Conservation (phyloP, 2,113 vertebrate species). For the Sinocyclocheilus grahami region DNA sequence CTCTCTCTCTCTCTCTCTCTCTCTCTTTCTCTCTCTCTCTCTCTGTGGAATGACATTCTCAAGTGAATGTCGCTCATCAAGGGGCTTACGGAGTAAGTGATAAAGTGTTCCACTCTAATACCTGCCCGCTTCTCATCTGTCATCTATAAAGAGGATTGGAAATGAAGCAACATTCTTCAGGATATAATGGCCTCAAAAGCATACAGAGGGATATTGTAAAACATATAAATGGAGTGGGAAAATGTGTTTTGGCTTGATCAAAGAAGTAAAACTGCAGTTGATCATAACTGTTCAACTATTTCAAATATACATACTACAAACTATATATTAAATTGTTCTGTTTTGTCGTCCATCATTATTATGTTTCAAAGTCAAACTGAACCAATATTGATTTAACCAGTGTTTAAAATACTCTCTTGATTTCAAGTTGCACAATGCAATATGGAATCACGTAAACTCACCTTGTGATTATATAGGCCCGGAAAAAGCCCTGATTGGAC, state of each 20-base stretch:
- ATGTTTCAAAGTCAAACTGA: background rate
- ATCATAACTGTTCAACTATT: slow-evolving; percentile 12
- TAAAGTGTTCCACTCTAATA: slow-evolving; percentile 82
- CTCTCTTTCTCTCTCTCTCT: slow-evolving; percentile 50
- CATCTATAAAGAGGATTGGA: slow-evolving; percentile 86
- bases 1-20: slow-evolving; percentile 49
- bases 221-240: slow-evolving; percentile 39
- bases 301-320: background rate
- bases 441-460: slow-evolving; percentile 69
- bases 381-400: background rate
- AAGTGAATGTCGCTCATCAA: slow-evolving; percentile 81
- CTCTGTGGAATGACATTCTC: slow-evolving; percentile 78
- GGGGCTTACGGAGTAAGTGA: slow-evolving; percentile 82
- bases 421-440: slow-evolving; percentile 56
- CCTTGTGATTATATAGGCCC: slow-evolving; percentile 71
- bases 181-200: slow-evolving; percentile 80
- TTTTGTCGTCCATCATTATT: background rate
- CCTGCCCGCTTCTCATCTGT: slow-evolving; percentile 86
- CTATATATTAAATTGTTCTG: background rate
- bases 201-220: slow-evolving; percentile 56
- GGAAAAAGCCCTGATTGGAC: slow-evolving; percentile 78
- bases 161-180: slow-evolving; percentile 94
- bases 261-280: background rate
- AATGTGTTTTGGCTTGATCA: slow-evolving; percentile 22
- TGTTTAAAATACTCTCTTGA: slow-evolving; percentile 26